Percentiles rank a stretch among this genome's conserved stretches.
phyloP scores from a whole-genome alignment of 2,888 invertebrate genomes.

The Conus canariensis region DNA sequence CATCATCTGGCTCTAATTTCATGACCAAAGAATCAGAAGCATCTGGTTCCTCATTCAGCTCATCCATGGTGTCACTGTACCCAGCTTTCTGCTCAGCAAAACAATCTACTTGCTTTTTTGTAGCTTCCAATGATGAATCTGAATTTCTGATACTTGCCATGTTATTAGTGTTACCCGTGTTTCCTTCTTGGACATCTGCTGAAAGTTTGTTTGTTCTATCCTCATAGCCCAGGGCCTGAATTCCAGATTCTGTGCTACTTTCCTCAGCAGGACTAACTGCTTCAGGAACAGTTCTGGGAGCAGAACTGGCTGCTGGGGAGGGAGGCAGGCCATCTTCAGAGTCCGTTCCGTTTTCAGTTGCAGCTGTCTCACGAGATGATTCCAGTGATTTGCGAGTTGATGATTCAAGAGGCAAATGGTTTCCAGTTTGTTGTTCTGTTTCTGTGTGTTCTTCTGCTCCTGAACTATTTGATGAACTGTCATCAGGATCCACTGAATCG shows the following conservation, averaged over 20 bases:
- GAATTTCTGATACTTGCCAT: background rate
- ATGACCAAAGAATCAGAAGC: background rate
- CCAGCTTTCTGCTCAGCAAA: background rate
- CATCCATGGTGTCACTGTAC: background rate
- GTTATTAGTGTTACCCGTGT: background rate
- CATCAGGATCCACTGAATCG: background rate
- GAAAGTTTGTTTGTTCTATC: background rate
- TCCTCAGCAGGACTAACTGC: background rate
- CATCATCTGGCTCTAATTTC: background rate
- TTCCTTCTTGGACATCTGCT: background rate
- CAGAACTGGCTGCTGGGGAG: background rate
- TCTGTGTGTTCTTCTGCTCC: background rate
- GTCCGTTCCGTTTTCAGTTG: background rate
- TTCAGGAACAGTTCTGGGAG: background rate
- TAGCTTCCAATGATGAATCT: background rate
- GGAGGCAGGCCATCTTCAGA: background rate
- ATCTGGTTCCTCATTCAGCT: background rate
- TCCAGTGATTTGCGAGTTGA: background rate
- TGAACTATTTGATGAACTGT: background rate
- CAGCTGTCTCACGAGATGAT: background rate
- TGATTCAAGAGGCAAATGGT: background rate
- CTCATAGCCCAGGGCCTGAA: background rate
- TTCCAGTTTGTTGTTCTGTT: background rate
- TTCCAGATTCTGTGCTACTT: background rate
- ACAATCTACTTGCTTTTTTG: background rate